phyloP scores from a whole-genome alignment of 2,797 vertebrate genomes.

The Halcyon smyrnensis region DNA sequence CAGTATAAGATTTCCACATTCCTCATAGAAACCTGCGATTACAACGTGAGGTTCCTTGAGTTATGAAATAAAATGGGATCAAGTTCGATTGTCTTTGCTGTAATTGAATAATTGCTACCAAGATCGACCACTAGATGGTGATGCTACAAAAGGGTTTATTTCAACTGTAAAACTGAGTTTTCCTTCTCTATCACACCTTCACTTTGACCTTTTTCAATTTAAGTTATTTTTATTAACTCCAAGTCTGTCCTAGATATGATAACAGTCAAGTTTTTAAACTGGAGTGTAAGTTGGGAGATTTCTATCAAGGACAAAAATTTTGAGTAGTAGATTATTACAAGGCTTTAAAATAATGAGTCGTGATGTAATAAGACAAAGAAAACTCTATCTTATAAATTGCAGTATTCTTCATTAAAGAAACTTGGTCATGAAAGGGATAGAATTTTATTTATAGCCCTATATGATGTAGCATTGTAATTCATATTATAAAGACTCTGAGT shows the following conservation, averaged over 20 bases:
- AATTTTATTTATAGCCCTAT: background rate
- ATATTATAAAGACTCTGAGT: background rate
- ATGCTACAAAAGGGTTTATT: background rate
- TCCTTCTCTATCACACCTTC: rapidly evolving
- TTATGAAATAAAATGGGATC: background rate
- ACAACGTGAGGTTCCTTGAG: rapidly evolving
- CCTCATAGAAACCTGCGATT: rapidly evolving
- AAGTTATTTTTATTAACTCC: background rate
- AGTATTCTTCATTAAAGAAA: background rate
- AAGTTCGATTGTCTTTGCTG: background rate
- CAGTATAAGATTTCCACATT: background rate
- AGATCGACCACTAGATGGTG: conserved; percentile 65
- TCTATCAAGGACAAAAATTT: background rate
- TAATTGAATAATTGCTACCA: background rate
- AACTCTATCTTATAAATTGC: background rate
- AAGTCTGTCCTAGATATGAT: background rate
- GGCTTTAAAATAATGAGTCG: background rate
- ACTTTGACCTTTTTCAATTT: rapidly evolving
- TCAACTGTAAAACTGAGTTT: rapidly evolving
- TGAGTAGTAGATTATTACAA: background rate
- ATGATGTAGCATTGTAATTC: background rate
- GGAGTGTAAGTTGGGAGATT: background rate
- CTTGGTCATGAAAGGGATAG: background rate
- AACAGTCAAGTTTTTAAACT: background rate
- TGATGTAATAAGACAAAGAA: background rate